Conservation (phyloP, 1,140 invertebrate genomes). For the Drosophila sp. region DNA sequence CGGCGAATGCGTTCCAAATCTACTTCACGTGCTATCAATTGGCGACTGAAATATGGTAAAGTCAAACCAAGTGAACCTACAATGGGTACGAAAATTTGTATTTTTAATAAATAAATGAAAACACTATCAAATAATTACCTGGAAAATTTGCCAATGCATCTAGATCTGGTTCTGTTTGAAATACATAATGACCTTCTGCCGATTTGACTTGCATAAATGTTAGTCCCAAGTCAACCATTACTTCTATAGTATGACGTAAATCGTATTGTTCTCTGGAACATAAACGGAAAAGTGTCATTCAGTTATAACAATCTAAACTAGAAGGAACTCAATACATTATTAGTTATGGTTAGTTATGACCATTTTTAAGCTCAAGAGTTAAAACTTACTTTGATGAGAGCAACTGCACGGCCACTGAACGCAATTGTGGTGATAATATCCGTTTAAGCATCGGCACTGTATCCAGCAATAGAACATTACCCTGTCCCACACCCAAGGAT, state of each 20-base stretch:
- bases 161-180: slow-evolving; percentile 91
- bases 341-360: too few relatives aligned
- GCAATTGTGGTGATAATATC: slow-evolving; percentile 90
- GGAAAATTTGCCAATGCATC: slow-evolving; percentile 74
- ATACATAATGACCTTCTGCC: slow-evolving; percentile 91
- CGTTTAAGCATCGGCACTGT: slow-evolving; percentile 89
- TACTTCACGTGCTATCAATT: slow-evolving; percentile 90
- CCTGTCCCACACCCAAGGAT: slow-evolving; percentile 85
- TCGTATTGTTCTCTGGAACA: slow-evolving; percentile 88
- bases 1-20: slow-evolving; percentile 88
- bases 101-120: background rate
- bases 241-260: slow-evolving; percentile 88
- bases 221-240: slow-evolving; percentile 95
- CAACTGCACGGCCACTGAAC: slow-evolving; percentile 88
- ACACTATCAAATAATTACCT: slow-evolving; percentile 33
- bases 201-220: slow-evolving; percentile 92
- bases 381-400: slow-evolving; percentile 59
- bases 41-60: slow-evolving; percentile 88
- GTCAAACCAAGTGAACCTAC: slow-evolving; percentile 64
- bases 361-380: too few relatives aligned
- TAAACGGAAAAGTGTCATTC: background rate
- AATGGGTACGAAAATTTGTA: background rate
- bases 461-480: slow-evolving; percentile 87
- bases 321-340: too few relatives aligned
- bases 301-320: background rate